Conservation (phyloP, 2,888 invertebrate species). For the Ochropacha duplaris region DNA sequence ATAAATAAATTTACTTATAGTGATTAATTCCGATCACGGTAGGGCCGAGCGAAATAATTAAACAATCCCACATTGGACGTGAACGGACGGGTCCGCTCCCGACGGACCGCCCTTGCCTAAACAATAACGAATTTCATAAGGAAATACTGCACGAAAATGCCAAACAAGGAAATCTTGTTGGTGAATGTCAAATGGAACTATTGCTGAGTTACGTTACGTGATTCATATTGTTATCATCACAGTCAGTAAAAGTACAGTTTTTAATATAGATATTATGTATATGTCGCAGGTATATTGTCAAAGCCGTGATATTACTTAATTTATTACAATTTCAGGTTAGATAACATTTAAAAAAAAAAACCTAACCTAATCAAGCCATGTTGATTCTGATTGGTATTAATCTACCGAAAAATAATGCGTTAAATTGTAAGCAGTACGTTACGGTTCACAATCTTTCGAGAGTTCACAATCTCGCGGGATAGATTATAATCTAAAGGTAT, state of each 20-base stretch:
- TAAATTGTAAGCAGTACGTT: too few species aligned
- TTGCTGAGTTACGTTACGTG: slow-evolving; percentile 10
- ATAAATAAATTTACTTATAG: slow-evolving; percentile 59
- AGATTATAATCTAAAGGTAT: too few species aligned
- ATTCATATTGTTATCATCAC: neutral
- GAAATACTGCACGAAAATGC: slow-evolving; percentile 40
- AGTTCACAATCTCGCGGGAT: too few species aligned
- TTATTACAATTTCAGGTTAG: too few species aligned
- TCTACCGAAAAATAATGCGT: too few species aligned
- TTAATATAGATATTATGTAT: too few species aligned
- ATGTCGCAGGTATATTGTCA: too few species aligned
- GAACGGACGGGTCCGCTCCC: slow-evolving; percentile 50
- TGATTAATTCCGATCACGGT: slow-evolving; percentile 74
- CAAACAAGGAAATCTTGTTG: slow-evolving; percentile 42
- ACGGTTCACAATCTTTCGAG: too few species aligned
- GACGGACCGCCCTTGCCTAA: slow-evolving; percentile 45
- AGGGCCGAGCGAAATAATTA: slow-evolving; percentile 73
- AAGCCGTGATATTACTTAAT: too few species aligned
- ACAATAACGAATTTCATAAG: slow-evolving; percentile 64
- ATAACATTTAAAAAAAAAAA: too few species aligned
- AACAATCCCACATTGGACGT: slow-evolving; percentile 69
- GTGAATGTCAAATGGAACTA: slow-evolving; percentile 40
- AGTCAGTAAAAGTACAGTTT: neutral
- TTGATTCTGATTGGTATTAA: too few species aligned
- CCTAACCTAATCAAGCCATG: too few species aligned